Evolutionary conservation across 2,797 vertebrate species (phyloP).

Genomic region (Nannoperca obscura): DNA sequence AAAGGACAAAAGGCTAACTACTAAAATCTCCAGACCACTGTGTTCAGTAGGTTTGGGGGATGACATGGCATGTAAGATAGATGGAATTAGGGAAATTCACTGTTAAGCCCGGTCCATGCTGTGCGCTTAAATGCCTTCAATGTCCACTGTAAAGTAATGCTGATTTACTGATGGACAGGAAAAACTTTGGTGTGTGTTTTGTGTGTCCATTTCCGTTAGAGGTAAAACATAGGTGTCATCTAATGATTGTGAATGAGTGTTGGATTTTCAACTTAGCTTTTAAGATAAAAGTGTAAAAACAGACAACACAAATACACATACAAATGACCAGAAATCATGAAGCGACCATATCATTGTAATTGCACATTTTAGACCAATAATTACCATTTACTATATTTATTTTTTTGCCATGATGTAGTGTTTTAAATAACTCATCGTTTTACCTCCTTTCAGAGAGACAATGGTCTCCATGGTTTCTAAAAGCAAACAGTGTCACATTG

Average conservation of each 20-base stretch:
- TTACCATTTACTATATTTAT: neutral
- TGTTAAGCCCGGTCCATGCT: neutral
- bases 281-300: neutral
- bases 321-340: neutral
- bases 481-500: neutral
- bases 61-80: slow-evolving; percentile 45
- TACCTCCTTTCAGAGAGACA: neutral
- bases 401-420: neutral
- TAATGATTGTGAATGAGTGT: neutral
- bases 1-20: slow-evolving; percentile 65
- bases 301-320: neutral
- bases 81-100: slow-evolving; percentile 58
- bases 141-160: slow-evolving; percentile 4
- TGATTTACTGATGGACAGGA: slow-evolving; percentile 9
- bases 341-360: neutral
- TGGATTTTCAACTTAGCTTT: neutral
- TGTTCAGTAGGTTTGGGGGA: slow-evolving; percentile 40
- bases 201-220: neutral
- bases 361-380: neutral
- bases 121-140: slow-evolving; percentile 21
- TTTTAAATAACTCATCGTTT: neutral
- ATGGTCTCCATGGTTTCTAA: neutral
- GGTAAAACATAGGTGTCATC: neutral
- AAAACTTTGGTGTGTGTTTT: neutral
- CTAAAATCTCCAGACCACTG: slow-evolving; percentile 44